Base-by-base conservation (phyloP, 2,888 invertebrate genomes). In the Drosophila neonasuta region DNA sequence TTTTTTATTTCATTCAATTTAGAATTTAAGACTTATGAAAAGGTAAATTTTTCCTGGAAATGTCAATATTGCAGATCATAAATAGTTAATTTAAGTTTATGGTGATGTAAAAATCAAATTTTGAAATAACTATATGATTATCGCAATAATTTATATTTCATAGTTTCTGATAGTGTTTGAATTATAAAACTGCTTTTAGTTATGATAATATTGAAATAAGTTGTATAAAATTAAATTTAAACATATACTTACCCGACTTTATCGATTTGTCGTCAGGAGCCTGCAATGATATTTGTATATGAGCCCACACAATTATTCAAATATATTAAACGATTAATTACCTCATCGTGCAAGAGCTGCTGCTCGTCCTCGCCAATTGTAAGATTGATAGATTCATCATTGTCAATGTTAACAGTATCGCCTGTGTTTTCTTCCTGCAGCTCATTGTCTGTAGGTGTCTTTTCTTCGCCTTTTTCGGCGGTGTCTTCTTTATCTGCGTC, bases 361-460 rank as follows among this genome's bases (percentile, higher is more conserved):
- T 93, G 94, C 80, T 96, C 96, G 90, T 96, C 96, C 91, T 95
- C 96, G 42, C 95, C 96, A 89, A 96, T 93, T 65, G 95, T 95
- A 79, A 96, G 92, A 89, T 96, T 95, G 64, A 96, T 94, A 39
- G 95, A 95, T 91, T 96, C 96, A 85, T 96, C 96, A 75, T 94
- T 94, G 88, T 95, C 95, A 74, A 88, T 89, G 55, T 86, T 88
- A 8, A 82, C 89, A 52, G 80, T 81, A 36, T 90, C 88, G 3
- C 77, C 81, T 17, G 80, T 75, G 36, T 79, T 79, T 32, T 87
- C 86, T 56, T 88, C 86, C 39, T 61, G 68, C 42, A 73, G 77
- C 13, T 81, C 83, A 8, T 79, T 77, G 2, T 80, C 79, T 1
- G 45, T 61, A 1, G 62, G 39, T 5, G 51, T 50, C 9, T 20